Conservation (phyloP, 2,113 vertebrate species). For the Chaetodon auriga region DNA sequence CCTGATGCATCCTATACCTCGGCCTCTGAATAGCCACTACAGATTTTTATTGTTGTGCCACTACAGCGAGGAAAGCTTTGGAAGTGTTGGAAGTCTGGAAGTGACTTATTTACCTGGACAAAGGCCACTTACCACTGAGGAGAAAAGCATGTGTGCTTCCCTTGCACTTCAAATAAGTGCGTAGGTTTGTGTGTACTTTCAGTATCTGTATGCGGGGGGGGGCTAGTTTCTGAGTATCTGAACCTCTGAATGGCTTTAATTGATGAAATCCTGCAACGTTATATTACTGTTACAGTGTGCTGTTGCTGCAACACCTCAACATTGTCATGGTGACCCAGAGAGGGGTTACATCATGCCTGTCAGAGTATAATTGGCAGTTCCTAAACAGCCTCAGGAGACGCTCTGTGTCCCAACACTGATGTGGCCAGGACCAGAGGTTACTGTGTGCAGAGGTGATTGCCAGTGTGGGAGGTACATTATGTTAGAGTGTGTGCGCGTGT, state of each 20-base stretch:
- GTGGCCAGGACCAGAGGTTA: slow-evolving; percentile 51
- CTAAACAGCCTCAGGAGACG: slow-evolving; percentile 46
- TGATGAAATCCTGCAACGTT: slow-evolving; percentile 23
- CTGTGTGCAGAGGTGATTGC: slow-evolving; percentile 53
- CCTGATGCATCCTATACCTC: slow-evolving; percentile 59
- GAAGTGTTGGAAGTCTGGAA: slow-evolving; percentile 65
- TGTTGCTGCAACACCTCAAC: slow-evolving; percentile 30
- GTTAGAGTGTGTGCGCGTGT: slow-evolving; percentile 14
- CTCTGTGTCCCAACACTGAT: slow-evolving; percentile 39
- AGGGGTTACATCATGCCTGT: slow-evolving; percentile 52
- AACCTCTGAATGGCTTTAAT: background rate
- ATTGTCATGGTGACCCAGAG: slow-evolving; percentile 22
- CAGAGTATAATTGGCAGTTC: slow-evolving; percentile 40
- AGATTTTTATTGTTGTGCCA: slow-evolving; percentile 65
- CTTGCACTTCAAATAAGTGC: slow-evolving; percentile 37
- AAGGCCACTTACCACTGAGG: slow-evolving; percentile 57
- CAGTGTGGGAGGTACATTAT: slow-evolving; percentile 15
- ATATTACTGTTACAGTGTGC: background rate
- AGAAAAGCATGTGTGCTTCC: slow-evolving; percentile 70
- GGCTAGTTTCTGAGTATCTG: background rate
- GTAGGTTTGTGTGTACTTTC: slow-evolving; percentile 3
- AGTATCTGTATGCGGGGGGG: slow-evolving; percentile 1
- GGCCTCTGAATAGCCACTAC: slow-evolving; percentile 46
- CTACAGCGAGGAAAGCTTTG: slow-evolving; percentile 23
- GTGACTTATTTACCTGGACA: slow-evolving; percentile 67